A percentile compares a stretch with the other conserved stretches of the same genome.
phyloP scores from a whole-genome alignment of 2,797 vertebrate species.

The Sebastes kiyomatsui region DNA sequence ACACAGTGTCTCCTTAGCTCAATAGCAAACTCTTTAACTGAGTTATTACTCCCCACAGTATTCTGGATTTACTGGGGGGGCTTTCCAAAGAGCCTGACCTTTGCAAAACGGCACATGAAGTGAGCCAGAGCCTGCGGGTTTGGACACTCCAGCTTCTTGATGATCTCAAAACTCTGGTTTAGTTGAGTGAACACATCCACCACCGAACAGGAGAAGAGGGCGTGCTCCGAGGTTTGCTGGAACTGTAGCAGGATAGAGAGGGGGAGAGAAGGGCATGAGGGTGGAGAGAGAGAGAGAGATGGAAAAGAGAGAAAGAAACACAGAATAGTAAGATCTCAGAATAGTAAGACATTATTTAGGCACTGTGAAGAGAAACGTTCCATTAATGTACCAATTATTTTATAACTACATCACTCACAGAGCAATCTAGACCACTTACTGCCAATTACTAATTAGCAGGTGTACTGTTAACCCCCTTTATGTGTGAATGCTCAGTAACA shows the following conservation, averaged over 20 bases:
- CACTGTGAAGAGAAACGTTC: background rate
- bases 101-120: conserved; percentile 98
- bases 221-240: conserved; percentile 97
- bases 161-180: conserved; percentile 99
- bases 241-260: conserved; percentile 82
- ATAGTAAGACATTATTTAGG: background rate
- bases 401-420: background rate
- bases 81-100: conserved; percentile 81
- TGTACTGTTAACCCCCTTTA: background rate
- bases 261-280: background rate
- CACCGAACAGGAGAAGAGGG: conserved; percentile 97
- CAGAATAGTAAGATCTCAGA: background rate
- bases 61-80: background rate
- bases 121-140: conserved; percentile 97
- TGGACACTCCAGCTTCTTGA: conserved; percentile 97
- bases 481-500: background rate
- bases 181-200: conserved; percentile 99
- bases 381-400: conserved; percentile 2
- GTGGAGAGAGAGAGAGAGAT: background rate
- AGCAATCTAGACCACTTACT: background rate
- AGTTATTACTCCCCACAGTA: conserved; percentile 20
- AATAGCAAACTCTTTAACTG: conserved; percentile 47
- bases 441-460: background rate
- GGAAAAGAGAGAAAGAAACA: background rate
- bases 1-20: conserved; percentile 18